Base-by-base conservation (phyloP, 2,113 vertebrate species). In the Bujurquina vittata region DNA sequence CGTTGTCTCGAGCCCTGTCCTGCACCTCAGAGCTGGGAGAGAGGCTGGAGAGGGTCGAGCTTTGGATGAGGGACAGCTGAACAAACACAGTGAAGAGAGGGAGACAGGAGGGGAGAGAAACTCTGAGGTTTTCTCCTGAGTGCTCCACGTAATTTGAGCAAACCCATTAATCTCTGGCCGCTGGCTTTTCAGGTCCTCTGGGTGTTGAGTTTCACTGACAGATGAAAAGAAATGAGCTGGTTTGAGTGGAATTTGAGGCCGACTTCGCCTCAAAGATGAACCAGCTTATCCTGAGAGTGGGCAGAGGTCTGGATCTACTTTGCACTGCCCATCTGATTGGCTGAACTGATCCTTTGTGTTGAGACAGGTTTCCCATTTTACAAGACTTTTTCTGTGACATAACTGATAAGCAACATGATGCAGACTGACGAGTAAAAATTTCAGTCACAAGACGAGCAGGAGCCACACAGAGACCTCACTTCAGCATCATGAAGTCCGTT, bases 121-220 rank as follows among this genome's bases (percentile, higher is more conserved):
- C 52, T 35, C 59, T 1, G 75, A 63, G 14, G 33, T 79, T 83
- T 75, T 12, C 89, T 80, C 81, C 79, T 20, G 75, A 87, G 77
- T 78, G 84, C 65, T 81, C 89, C 86, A 82, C 75, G 84, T 91
- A 91, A 94, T 87, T 77, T 59, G 90, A 91, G 92, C 57, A 55
- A 85, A 87, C 76, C 88, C 88, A 88, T 88, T 93, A 88, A 92
- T 93, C 90, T 91, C 72, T 31, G 90, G 83, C 79, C 86, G 76
- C 72, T 85, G 81, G 85, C 82, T 83, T 63, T 76, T 75, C 57
- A 49, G 75, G 73, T 31, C 83, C 52, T 69, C 69, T 31, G 91
- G 92, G 92, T 89, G 90, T 88, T 78, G 86, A 87, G 92, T 94
- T 94, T 94, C 91, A 12, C 87, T 85, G 88, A 88, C 84, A 78